Conservation (phyloP, 2,113 vertebrate species). For the Tachysurus fulvidraco region DNA sequence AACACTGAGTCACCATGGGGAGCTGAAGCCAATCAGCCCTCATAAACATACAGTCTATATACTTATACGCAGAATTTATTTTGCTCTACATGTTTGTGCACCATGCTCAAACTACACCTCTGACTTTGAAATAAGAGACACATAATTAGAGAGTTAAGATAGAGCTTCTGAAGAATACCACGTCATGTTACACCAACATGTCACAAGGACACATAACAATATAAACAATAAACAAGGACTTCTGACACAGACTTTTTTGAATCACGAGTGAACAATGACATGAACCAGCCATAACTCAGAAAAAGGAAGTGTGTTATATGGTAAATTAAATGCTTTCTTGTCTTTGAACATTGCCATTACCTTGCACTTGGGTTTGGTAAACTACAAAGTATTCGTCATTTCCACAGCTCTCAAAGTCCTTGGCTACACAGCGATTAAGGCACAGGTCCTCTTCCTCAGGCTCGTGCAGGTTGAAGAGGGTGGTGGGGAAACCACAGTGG, state of each 20-base stretch:
- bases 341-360: slow-evolving; percentile 63
- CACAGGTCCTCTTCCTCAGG: slow-evolving; percentile 88
- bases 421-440: slow-evolving; percentile 80
- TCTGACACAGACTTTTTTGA: neutral
- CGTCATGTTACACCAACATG: neutral
- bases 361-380: slow-evolving; percentile 98
- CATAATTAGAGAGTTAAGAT: neutral
- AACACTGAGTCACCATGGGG: neutral
- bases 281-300: neutral
- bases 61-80: neutral
- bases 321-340: neutral
- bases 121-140: neutral
- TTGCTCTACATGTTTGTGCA: neutral
- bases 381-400: slow-evolving; percentile 85
- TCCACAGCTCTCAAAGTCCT: slow-evolving; percentile 93
- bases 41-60: neutral
- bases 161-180: neutral
- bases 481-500: slow-evolving; percentile 89
- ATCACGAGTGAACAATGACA: neutral
- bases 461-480: slow-evolving; percentile 88
- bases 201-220: neutral
- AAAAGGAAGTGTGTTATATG: neutral
- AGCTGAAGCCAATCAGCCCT: neutral
- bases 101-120: too few relatives aligned
- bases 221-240: neutral